Evolutionary conservation across 1,140 invertebrate species (phyloP).

Genomic region (Coelopa frigida): DNA sequence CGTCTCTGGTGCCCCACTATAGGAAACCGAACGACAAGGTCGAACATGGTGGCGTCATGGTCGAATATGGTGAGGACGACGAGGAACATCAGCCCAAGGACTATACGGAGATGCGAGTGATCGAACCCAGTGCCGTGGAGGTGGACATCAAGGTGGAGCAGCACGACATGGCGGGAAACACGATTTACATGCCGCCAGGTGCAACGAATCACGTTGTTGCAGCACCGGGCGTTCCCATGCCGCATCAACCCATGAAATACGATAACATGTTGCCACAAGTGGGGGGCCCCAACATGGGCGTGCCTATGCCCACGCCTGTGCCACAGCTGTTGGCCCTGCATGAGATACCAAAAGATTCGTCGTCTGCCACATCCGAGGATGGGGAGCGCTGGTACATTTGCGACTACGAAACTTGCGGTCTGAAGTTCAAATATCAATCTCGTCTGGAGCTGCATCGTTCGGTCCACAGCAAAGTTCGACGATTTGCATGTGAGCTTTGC

Average conservation of each 20-base stretch:
- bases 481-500: conserved; percentile 38
- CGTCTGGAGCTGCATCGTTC: conserved; percentile 38
- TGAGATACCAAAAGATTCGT: too few relatives aligned
- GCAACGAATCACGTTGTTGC: too few relatives aligned
- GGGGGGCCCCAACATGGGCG: too few relatives aligned
- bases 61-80: conserved; percentile 9
- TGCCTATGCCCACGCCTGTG: too few relatives aligned
- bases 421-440: conserved; percentile 41
- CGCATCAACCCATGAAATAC: too few relatives aligned
- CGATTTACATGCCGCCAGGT: too few relatives aligned
- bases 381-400: conserved; percentile 40
- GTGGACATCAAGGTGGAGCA: conserved; percentile 17
- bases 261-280: too few relatives aligned
- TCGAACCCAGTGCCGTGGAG: conserved; percentile 10
- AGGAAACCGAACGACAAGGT: conserved; percentile 13
- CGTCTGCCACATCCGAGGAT: conserved; percentile 38
- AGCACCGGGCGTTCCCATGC: too few relatives aligned
- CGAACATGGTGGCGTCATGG: conserved; percentile 1
- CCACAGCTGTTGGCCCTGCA: too few relatives aligned
- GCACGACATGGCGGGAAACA: too few relatives aligned
- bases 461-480: conserved; percentile 39
- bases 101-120: conserved; percentile 15
- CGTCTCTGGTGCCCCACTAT: conserved; percentile 13
- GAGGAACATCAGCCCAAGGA: conserved; percentile 13
- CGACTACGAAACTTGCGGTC: conserved; percentile 33